Percentiles rank a stretch among this genome's conserved stretches.
These are phyloP conservation scores for Diachrysia chrysitis DNA, from an alignment of 2,888 invertebrate species.

Conservation along the genomic window DNA sequence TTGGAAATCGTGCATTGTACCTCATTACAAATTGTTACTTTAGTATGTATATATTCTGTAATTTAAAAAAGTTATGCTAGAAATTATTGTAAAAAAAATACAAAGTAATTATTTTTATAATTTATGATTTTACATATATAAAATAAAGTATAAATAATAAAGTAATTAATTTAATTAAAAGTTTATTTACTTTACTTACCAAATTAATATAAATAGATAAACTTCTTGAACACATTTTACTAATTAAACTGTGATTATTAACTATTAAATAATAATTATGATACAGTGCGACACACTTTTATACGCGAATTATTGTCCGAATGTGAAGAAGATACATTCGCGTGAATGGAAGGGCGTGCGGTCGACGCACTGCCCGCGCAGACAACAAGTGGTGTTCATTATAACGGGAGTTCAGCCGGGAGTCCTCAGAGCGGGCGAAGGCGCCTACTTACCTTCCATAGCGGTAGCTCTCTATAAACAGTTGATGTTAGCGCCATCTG, in stretches of 20 bases:
- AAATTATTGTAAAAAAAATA: no score
- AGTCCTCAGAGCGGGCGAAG: conserved; percentile 77
- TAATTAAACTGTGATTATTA: conserved; percentile 65
- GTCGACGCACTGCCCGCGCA: conserved; percentile 88
- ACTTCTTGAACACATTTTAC: conserved; percentile 81
- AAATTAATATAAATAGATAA: conserved; percentile 74
- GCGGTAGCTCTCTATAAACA: conserved; percentile 65
- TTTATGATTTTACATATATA: no score
- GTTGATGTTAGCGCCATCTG: conserved; percentile 78
- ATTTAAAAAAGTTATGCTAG: no score
- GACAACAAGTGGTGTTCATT: conserved; percentile 86
- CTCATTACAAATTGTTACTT: not conserved
- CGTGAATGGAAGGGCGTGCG: conserved; percentile 86
- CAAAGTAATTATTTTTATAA: no score
- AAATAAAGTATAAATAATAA: no score
- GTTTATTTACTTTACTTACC: conserved; percentile 73
- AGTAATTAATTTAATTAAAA: no score
- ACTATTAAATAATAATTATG: conserved; percentile 66
- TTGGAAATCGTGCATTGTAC: conserved; percentile 23
- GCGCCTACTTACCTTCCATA: conserved; percentile 73
- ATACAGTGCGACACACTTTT: conserved; percentile 74
- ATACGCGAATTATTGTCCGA: conserved; percentile 80
- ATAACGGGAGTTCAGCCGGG: conserved; percentile 88
- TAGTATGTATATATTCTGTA: not conserved
- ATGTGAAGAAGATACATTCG: conserved; percentile 86